Evolutionary conservation across 2,888 invertebrate species (phyloP).

Genomic region (Sicus ferrugineus): DNA sequence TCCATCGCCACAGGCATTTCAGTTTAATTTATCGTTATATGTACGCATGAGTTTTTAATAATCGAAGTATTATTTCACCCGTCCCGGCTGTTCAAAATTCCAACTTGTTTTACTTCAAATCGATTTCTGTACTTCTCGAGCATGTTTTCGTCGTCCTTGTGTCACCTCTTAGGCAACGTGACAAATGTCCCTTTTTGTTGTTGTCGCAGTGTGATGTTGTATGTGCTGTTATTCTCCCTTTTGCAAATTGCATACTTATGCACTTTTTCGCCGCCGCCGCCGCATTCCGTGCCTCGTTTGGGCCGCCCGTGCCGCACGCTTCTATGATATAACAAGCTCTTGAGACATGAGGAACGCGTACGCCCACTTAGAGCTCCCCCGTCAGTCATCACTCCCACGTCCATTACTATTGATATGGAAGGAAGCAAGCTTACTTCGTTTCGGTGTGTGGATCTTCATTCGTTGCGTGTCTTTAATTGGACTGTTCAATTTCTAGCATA

Average conservation of each 20-base stretch:
- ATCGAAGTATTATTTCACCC: conserved; percentile 18
- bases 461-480: conserved; percentile 8
- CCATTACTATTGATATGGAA: conserved; percentile 20
- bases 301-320: conserved; percentile 39
- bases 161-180: conserved; percentile 20
- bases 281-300: conserved; percentile 18
- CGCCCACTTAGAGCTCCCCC: conserved; percentile 52
- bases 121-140: conserved; percentile 24
- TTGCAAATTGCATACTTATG: conserved; percentile 53
- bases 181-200: background rate
- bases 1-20: background rate
- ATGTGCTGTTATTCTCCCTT: conserved; percentile 24
- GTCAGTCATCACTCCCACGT: conserved; percentile 24
- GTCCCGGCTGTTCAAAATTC: background rate
- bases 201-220: background rate
- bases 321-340: conserved; percentile 63
- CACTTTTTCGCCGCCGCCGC: conserved; percentile 46
- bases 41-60: background rate
- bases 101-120: conserved; percentile 33
- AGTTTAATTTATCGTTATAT: background rate
- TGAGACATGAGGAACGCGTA: conserved; percentile 61
- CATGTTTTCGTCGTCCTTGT: conserved; percentile 30
- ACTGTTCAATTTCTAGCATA: conserved; percentile 14
- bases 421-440: background rate
- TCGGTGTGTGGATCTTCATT: background rate